Evolutionary conservation across 2,797 vertebrate species (phyloP).

Genomic region (Thunnus albacares): DNA sequence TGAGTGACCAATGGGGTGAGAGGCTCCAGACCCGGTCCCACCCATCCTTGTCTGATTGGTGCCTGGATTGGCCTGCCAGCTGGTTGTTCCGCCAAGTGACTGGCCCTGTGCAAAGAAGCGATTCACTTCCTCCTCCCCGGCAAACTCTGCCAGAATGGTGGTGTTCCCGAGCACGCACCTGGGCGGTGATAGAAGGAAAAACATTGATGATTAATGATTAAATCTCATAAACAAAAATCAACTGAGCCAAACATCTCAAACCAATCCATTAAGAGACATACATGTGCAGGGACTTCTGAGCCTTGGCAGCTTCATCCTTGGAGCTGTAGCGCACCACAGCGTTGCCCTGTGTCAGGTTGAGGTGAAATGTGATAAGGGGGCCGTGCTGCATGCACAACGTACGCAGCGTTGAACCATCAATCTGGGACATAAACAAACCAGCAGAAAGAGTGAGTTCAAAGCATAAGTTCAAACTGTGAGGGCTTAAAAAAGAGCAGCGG

Average conservation of each 20-base stretch:
- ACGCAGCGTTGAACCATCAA: constrained; percentile 96
- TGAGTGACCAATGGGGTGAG: constrained; percentile 91
- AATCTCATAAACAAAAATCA: neutral
- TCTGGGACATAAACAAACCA: constrained; percentile 80
- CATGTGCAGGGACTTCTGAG: constrained; percentile 99
- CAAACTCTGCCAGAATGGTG: constrained; percentile 98
- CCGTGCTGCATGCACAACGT: constrained; percentile 98
- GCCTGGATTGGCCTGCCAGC: constrained; percentile 94
- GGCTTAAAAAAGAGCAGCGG: neutral
- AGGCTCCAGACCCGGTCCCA: constrained; percentile 89
- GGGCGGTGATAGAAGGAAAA: constrained; percentile 21
- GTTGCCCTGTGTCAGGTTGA: constrained; percentile 98
- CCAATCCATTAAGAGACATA: constrained; percentile 68
- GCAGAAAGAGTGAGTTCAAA: neutral
- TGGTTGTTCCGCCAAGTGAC: constrained; percentile 92
- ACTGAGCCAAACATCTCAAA: neutral
- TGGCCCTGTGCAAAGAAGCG: constrained; percentile 99
- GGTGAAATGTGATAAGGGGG: constrained; percentile 98
- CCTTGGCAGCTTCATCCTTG: constrained; percentile 98
- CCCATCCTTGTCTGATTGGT: constrained; percentile 94
- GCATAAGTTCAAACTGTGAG: neutral
- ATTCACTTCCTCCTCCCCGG: constrained; percentile 98
- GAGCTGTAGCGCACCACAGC: constrained; percentile 99
- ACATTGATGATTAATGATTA: neutral
- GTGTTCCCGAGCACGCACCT: constrained; percentile 99